Evolutionary conservation across 37 sponge, comb jelly and placozoan species (phyloP), one percentile per base, ranked within the genome.

Genomic region (Hexactinellida sp.): DNA sequence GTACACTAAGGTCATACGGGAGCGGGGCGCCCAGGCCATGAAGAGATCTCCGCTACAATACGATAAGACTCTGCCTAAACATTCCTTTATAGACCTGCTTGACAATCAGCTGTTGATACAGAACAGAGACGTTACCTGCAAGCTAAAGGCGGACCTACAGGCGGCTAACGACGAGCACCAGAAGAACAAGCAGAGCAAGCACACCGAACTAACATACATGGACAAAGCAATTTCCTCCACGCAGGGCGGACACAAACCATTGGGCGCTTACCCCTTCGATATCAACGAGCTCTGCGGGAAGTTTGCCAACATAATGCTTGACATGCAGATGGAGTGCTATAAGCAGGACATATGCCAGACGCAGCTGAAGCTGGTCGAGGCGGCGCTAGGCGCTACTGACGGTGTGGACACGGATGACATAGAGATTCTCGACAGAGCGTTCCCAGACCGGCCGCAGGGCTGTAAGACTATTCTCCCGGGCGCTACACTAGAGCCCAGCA

Each of bases 321-420:
- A 63, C 3, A 63, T 63, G 76, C 76, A 63, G 76, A 63, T n/a
- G 76, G 76, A 63, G 76, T 32, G 76, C 34, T 63, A 63, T n/a
- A 10, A n/a, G 30, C 76, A 63, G 76, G 76, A 63, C 5, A 63
- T 63, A 32, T 63, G 76, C 34, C 76, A 32, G 76, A 10, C 13
- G 34, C 76, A 63, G 76, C 76, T 63, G 25, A 63, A 63, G 34
- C 21, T 63, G 76, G 76, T 63, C 3, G 76, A 63, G 34, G 76
- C 32, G 13, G 76, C 34, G 32, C 34, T 63, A 23, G 76, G 76
- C 5, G 76, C 76, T 63, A 63, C 76, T 10, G 76, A 63, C 34
- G 76, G 76, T 25, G 76, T 63, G 3, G 76, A 63, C 34, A 3
- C 13, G 3, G 76, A 63, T 63, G 76, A 63, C 34, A 25, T 7